Conservation (phyloP, 2,888 invertebrate genomes). For the Cryptus viduatorius region DNA sequence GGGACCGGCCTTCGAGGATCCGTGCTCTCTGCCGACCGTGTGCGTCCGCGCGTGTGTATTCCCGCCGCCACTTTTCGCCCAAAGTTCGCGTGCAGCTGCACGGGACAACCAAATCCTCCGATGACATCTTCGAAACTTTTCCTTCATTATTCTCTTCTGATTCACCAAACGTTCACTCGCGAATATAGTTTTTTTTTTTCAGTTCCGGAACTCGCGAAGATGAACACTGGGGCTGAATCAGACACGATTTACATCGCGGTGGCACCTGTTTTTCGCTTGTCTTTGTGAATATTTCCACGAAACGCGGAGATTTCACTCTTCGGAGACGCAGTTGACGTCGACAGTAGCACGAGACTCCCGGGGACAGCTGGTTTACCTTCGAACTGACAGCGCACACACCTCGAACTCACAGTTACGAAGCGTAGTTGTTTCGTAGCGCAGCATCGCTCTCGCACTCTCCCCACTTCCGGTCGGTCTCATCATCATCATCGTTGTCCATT, state of each 20-base stretch:
- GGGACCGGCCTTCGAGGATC: constrained; percentile 61
- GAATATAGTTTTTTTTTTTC: constrained; percentile 28
- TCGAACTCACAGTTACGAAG: constrained; percentile 24
- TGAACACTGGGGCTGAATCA: constrained; percentile 62
- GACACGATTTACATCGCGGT: constrained; percentile 46
- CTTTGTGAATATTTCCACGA: constrained; percentile 46
- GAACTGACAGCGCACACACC: constrained; percentile 41
- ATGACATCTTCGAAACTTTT: constrained; percentile 29
- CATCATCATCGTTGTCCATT: constrained; percentile 47
- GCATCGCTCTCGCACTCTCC: constrained; percentile 26
- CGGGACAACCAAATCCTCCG: constrained; percentile 2
- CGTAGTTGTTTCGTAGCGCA: constrained; percentile 16
- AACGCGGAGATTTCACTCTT: constrained; percentile 54
- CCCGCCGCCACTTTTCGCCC: constrained; percentile 15
- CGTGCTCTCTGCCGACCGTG: constrained; percentile 42
- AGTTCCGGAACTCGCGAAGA: constrained; percentile 45
- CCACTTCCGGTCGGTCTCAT: constrained; percentile 54
- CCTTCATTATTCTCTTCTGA: constrained; percentile 11
- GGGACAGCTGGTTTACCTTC: constrained; percentile 45
- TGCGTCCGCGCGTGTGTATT: neutral
- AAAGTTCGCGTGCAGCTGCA: constrained; percentile 25
- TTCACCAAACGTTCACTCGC: constrained; percentile 57
- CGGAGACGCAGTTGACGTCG: constrained; percentile 57
- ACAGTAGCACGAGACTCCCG: constrained; percentile 52
- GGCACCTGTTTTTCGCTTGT: constrained; percentile 40